Evolutionary conservation across 2,888 invertebrate species (phyloP).

Genomic region (Drosophila ezoana): DNA sequence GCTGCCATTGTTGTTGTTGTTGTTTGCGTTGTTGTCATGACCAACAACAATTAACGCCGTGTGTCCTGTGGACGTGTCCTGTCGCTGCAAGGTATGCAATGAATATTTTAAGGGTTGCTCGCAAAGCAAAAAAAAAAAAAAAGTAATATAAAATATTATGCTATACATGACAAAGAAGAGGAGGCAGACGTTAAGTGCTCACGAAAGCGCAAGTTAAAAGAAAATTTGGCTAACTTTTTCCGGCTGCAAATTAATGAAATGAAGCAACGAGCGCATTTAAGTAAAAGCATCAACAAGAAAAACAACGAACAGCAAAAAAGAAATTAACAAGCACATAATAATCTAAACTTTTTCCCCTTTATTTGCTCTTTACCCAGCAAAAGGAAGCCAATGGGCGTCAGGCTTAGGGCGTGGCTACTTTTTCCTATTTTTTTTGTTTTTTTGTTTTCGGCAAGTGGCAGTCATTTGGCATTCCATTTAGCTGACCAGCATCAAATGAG

Average conservation of each 20-base stretch:
- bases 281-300: slow-evolving; percentile 30
- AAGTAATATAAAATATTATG: slow-evolving; percentile 17
- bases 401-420: slow-evolving; percentile 13
- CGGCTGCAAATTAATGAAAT: slow-evolving; percentile 42
- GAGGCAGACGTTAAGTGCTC: slow-evolving; percentile 12
- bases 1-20: slow-evolving; percentile 6
- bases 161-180: background rate
- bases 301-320: slow-evolving; percentile 29
- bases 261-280: slow-evolving; percentile 45
- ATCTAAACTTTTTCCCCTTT: slow-evolving; percentile 43
- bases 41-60: slow-evolving; percentile 75
- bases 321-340: slow-evolving; percentile 68
- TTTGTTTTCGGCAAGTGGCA: slow-evolving; percentile 16
- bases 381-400: background rate
- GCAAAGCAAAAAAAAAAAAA: background rate
- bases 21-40: slow-evolving; percentile 65
- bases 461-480: slow-evolving; percentile 30
- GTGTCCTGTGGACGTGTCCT: slow-evolving; percentile 16
- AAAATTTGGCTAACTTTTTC: slow-evolving; percentile 22
- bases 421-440: background rate
- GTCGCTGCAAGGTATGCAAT: slow-evolving; percentile 43
- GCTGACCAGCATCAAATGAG: slow-evolving; percentile 56
- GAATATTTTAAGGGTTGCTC: slow-evolving; percentile 54
- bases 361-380: background rate
- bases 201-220: slow-evolving; percentile 6